These are phyloP conservation scores for Drosophila incognita DNA, from an alignment of 2,888 invertebrate genomes.

Conservation along the genomic window DNA sequence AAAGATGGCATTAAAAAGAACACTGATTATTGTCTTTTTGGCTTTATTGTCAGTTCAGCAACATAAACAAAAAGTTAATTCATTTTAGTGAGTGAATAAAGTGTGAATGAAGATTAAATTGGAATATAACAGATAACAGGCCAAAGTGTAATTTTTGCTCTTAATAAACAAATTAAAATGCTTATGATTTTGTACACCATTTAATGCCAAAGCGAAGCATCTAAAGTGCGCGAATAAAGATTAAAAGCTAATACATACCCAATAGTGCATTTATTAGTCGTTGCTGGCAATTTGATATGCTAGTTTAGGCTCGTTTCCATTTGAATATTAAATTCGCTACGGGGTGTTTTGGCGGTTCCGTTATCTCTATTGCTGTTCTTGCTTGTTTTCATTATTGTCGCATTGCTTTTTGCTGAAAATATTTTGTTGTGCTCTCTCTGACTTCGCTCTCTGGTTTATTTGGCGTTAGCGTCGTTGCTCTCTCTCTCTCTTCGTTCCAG, in stretches of 20 bases:
- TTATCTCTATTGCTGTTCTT: constrained; percentile 51
- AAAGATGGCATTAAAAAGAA: not conserved
- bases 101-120: not conserved
- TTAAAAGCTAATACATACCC: too few species aligned
- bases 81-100: not conserved
- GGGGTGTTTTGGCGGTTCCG: constrained; percentile 40
- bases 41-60: not conserved
- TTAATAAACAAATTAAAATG: not conserved
- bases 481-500: constrained; percentile 46
- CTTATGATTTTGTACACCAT: not conserved
- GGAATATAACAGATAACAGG: not conserved
- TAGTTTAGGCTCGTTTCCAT: constrained; percentile 34
- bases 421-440: not conserved
- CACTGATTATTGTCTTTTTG: not conserved
- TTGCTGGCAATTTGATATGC: not conserved
- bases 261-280: constrained; percentile 17
- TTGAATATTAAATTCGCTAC: constrained; percentile 28
- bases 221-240: too few species aligned
- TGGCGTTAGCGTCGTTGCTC: constrained; percentile 20
- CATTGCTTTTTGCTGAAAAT: constrained; percentile 7
- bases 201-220: not conserved
- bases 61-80: not conserved
- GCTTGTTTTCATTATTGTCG: constrained; percentile 44
- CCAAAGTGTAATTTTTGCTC: not conserved
- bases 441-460: constrained; percentile 14